Evolutionary conservation across 2,888 invertebrate genomes (phyloP).

Genomic region (Euzetes globulus): DNA sequence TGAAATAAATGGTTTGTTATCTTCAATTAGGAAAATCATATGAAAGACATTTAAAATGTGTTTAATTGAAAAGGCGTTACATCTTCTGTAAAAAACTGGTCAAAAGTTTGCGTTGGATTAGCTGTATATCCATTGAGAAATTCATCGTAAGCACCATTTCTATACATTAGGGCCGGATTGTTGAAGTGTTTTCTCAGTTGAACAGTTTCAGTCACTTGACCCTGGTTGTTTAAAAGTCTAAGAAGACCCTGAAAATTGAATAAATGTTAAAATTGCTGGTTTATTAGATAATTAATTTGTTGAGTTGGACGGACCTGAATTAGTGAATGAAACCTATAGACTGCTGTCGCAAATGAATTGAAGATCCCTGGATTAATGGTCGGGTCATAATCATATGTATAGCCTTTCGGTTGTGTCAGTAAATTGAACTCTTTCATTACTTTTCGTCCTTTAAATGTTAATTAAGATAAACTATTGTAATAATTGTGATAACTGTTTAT

Average conservation of each 20-base stretch:
- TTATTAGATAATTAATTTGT: too few species aligned
- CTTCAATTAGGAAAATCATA: constrained; percentile 49
- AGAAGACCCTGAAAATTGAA: constrained; percentile 6
- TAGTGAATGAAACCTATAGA: constrained; percentile 74
- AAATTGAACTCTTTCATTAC: constrained; percentile 59
- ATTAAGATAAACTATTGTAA: too few species aligned
- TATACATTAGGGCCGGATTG: constrained; percentile 49
- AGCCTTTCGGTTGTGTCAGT: constrained; percentile 45
- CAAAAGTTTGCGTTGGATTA: constrained; percentile 49
- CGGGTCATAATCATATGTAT: constrained; percentile 57
- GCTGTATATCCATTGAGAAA: constrained; percentile 49
- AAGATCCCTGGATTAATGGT: constrained; percentile 64
- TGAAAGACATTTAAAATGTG: background rate
- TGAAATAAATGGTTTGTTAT: constrained; percentile 73
- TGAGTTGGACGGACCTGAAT: too few species aligned
- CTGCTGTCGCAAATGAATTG: constrained; percentile 73
- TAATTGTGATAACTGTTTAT: too few species aligned
- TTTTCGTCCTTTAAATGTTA: constrained; percentile 46
- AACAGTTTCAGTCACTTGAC: constrained; percentile 31
- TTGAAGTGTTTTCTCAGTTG: constrained; percentile 44
- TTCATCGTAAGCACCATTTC: constrained; percentile 47
- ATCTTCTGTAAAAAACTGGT: constrained; percentile 48
- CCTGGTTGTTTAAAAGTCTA: constrained; percentile 31
- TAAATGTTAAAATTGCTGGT: too few species aligned
- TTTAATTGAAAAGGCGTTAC: constrained; percentile 27